Percentiles rank a stretch among this genome's conserved stretches.
These are phyloP conservation scores for Alcedo quadribrachys DNA, from an alignment of 2,797 vertebrate genomes.

Conservation along the genomic window DNA sequence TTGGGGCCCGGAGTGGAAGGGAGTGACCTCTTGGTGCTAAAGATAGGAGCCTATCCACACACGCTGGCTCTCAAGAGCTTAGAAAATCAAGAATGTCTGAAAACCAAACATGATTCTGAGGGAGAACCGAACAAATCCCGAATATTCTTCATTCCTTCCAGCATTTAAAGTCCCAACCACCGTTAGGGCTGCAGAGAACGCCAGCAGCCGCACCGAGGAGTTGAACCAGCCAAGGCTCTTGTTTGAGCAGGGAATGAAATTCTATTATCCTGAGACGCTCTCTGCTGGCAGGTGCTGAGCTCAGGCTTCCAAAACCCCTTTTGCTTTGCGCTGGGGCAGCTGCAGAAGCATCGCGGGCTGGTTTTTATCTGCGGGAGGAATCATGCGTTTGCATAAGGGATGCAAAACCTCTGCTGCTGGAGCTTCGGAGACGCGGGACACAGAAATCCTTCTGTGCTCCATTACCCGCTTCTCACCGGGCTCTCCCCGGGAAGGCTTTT, in stretches of 20 bases:
- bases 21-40: background rate
- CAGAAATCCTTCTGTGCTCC: background rate
- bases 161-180: background rate
- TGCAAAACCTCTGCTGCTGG: background rate
- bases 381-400: background rate
- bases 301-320: background rate
- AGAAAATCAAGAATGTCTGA: background rate
- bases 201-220: background rate
- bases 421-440: background rate
- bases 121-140: background rate
- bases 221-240: background rate
- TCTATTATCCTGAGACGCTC: constrained; percentile 7
- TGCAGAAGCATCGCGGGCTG: background rate
- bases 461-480: background rate
- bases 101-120: background rate
- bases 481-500: background rate
- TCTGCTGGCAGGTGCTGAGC: constrained; percentile 26
- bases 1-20: background rate
- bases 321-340: background rate
- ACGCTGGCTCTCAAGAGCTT: background rate
- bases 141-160: background rate
- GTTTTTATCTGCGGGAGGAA: background rate
- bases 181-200: background rate
- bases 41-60: background rate
- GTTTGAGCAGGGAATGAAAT: background rate